Percentiles rank a stretch among this genome's conserved stretches.
Evolutionary conservation across 2,113 vertebrate species (phyloP).

Genomic region (Tragelaphus imberbis): DNA sequence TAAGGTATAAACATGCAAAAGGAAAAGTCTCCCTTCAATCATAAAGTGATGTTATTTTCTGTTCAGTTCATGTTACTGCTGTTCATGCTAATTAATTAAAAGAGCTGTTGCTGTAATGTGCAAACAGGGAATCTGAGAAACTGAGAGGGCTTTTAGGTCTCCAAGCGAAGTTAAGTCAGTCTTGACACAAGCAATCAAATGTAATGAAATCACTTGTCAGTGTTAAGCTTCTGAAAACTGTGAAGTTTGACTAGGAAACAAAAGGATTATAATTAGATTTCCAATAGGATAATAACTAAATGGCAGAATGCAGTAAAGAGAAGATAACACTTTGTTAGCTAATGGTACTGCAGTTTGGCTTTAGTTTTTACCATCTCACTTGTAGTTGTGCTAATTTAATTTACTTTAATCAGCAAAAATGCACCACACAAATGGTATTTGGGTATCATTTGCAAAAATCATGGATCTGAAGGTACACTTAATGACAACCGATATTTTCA

Average conservation of each 20-base stretch:
- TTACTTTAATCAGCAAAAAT: conserved; percentile 86
- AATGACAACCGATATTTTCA: conserved; percentile 79
- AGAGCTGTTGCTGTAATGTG: conserved; percentile 87
- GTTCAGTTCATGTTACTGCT: conserved; percentile 90
- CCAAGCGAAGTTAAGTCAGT: conserved; percentile 84
- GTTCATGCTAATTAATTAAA: conserved; percentile 92
- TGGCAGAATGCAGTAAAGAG: conserved; percentile 86
- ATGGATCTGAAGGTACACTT: conserved; percentile 83
- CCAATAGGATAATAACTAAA: conserved; percentile 92
- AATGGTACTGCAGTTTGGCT: conserved; percentile 83
- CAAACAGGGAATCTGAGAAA: conserved; percentile 88
- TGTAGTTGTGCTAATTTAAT: conserved; percentile 84
- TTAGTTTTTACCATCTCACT: conserved; percentile 82
- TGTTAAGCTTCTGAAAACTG: conserved; percentile 94
- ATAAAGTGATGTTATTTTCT: conserved; percentile 90
- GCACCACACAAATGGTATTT: conserved; percentile 75
- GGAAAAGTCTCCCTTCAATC: conserved; percentile 81
- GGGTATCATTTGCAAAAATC: conserved; percentile 84
- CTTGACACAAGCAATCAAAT: conserved; percentile 88
- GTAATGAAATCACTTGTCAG: conserved; percentile 94
- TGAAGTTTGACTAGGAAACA: conserved; percentile 91
- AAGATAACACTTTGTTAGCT: conserved; percentile 89
- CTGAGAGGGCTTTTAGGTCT: conserved; percentile 87
- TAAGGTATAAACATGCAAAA: conserved; percentile 83
- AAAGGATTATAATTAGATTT: conserved; percentile 94